A percentile compares a stretch with the other conserved stretches of the same genome.
phyloP scores from a whole-genome alignment of 2,113 vertebrate species.

The Pseudorectes ferrugineus region DNA sequence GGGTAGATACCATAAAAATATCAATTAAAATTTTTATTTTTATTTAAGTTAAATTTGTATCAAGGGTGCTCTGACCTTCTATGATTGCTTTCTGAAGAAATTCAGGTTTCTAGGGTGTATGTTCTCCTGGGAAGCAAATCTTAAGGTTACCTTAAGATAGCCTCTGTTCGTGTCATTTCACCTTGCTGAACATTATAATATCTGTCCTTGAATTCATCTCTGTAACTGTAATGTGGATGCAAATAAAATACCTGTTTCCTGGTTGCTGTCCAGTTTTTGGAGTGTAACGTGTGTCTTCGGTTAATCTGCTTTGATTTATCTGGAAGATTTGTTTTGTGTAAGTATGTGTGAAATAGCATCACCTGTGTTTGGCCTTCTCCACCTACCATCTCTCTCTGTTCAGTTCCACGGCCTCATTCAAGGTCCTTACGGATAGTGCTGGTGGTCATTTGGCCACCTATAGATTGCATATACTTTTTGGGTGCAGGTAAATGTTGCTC shows the following conservation, averaged over 20 bases:
- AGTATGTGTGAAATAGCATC: not conserved
- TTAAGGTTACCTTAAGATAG: not conserved
- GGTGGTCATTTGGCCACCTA: not conserved
- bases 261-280: not conserved
- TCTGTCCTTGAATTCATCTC: not conserved
- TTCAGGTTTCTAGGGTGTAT: constrained; percentile 18
- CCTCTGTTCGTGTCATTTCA: not conserved
- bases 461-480: not conserved
- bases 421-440: rapidly evolving
- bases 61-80: not conserved
- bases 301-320: not conserved
- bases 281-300: not conserved
- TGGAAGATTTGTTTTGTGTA: not conserved
- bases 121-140: not conserved
- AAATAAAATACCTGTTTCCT: not conserved
- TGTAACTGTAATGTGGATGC: not conserved
- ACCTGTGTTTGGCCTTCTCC: not conserved
- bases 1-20: not conserved
- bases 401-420: not conserved
- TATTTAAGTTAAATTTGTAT: not conserved
- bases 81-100: not conserved
- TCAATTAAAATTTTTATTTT: not conserved
- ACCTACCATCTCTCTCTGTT: not conserved
- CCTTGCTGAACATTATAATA: not conserved
- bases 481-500: not conserved